Base-by-base conservation (phyloP, 1,140 invertebrate species). In the Bombus waltoni region DNA sequence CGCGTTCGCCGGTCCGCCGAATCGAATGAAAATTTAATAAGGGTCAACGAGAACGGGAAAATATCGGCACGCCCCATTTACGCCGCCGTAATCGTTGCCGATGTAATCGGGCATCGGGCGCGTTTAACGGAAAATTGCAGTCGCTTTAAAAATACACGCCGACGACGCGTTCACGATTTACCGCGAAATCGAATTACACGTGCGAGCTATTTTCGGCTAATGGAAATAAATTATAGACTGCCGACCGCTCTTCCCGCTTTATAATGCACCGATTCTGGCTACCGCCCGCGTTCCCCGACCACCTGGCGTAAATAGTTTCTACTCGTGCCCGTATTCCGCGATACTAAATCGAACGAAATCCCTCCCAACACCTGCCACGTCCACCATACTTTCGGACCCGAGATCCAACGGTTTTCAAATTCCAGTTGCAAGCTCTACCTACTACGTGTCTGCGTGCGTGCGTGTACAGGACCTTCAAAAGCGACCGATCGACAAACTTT, bases 151-250 rank as follows among this genome's bases (percentile, higher is more conserved):
- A 81, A 81, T 81, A 81, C 78, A 70, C 22, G 59, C 38, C 35
- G 57, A 25, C 59, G 44, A 47, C 78, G 78, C 65, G 78, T 38
- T 28, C 65, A 6, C 65, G 44, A 71, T 81, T 81, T 71, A n/a
- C 35, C 47, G 53, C 70, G 38, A n/a, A 75, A 82, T 75, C 81
- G 57, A 82, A 75, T 82, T 75, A 82, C 81, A 59, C 72, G 32
- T 47, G 5, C 57, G 8, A 65, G n/a, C 71, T 82, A 82, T 82
- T 82, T 82, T 82, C 81, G 81, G 25, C 71, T 82, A 75, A 82
- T 75, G 71, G 71, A 82, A 75, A 82, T 75, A 82, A 82, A 82
- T 82, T 82, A 82, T 62, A 74, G 70, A 82, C 57, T 47, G 22
- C 44, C 71, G 40, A 62, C 71, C 70, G 53, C 70, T 73, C 35